Evolutionary conservation across 2,888 invertebrate species (phyloP).

Genomic region (Augochlorella aurata): DNA sequence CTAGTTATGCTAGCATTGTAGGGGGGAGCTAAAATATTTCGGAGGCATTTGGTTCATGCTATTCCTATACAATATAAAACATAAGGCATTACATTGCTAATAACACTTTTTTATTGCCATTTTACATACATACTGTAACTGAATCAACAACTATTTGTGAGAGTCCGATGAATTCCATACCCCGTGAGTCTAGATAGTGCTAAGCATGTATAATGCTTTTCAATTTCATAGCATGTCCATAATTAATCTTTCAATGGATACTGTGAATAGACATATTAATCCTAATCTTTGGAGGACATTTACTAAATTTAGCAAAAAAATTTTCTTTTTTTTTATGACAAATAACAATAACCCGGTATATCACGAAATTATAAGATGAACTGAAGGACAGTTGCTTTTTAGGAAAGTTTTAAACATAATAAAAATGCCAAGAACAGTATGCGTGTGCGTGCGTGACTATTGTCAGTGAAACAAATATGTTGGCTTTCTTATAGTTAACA

Average conservation of each 20-base stretch:
- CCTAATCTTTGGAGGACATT: neutral
- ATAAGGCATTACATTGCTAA: constrained; percentile 48
- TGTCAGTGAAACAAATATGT: constrained; percentile 7
- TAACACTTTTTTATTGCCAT: constrained; percentile 49
- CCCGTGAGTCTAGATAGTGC: constrained; percentile 31
- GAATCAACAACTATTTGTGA: constrained; percentile 35
- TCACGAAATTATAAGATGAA: constrained; percentile 3
- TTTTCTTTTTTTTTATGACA: neutral
- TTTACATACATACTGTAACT: constrained; percentile 41
- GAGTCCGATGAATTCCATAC: constrained; percentile 40
- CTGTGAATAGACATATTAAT: neutral
- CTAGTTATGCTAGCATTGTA: constrained; percentile 2
- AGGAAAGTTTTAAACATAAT: constrained; percentile 9
- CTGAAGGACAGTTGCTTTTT: neutral
- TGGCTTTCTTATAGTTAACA: neutral
- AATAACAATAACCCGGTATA: constrained; percentile 15
- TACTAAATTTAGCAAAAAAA: constrained; percentile 1
- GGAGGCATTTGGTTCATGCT: constrained; percentile 52
- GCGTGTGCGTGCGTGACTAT: constrained; percentile 8
- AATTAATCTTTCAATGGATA: constrained; percentile 44
- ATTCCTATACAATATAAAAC: constrained; percentile 32
- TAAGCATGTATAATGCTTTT: constrained; percentile 34
- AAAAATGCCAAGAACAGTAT: constrained; percentile 10
- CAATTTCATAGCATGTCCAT: constrained; percentile 33
- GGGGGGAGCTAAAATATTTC: neutral